These are phyloP conservation scores for Harpagus bidentatus DNA, from an alignment of 2,113 vertebrate genomes.

Conservation along the genomic window DNA sequence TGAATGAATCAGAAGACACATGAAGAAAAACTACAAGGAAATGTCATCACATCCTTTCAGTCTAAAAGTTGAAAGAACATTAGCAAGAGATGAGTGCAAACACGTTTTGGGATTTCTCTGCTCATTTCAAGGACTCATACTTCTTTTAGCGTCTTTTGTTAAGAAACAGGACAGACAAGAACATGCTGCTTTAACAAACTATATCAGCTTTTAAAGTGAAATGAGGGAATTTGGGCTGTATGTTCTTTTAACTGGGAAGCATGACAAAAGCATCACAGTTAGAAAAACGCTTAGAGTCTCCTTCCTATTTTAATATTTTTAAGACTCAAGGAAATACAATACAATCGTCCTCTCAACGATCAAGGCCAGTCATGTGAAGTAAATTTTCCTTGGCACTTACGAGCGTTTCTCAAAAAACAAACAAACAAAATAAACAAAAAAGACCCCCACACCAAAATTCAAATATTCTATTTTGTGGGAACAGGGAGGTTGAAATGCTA, in stretches of 20 bases:
- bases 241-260: background rate
- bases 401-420: background rate
- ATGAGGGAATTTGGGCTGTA: background rate
- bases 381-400: fast-evolving
- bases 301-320: background rate
- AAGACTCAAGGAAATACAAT: background rate
- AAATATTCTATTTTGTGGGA: background rate
- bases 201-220: background rate
- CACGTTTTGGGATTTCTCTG: background rate
- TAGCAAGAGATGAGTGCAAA: background rate
- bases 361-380: fast-evolving
- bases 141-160: background rate
- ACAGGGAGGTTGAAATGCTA: background rate
- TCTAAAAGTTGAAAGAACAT: background rate
- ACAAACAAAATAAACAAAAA: background rate
- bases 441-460: background rate
- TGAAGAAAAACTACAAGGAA: background rate
- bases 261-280: background rate
- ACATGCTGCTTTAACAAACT: background rate
- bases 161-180: background rate
- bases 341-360: background rate
- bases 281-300: background rate
- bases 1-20: background rate
- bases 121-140: background rate
- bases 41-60: conserved; percentile 1